These are phyloP conservation scores for Quadroppia sp. DNA, from an alignment of 2,888 invertebrate species.

Conservation along the genomic window DNA sequence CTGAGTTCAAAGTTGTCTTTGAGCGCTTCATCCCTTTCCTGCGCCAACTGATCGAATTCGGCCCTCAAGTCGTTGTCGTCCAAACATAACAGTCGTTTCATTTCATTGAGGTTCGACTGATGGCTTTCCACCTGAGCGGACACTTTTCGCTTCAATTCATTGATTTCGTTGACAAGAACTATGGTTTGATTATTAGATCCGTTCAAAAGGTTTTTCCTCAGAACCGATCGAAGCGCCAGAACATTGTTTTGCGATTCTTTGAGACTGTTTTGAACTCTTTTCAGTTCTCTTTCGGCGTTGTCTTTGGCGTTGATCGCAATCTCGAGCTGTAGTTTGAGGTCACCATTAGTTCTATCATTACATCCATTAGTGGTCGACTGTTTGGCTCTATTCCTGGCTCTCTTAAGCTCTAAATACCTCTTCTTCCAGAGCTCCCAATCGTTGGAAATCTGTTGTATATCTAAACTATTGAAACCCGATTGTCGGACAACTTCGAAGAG, in stretches of 20 bases:
- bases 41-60: conserved; percentile 32
- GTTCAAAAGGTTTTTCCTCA: conserved; percentile 18
- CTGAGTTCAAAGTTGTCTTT: conserved; percentile 18
- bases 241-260: conserved; percentile 34
- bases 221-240: neutral
- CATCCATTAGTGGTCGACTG: neutral
- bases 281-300: conserved; percentile 10
- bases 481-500: conserved; percentile 22
- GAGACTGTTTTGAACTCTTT: conserved; percentile 13
- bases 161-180: conserved; percentile 29
- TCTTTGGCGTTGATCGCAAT: conserved; percentile 27
- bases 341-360: neutral
- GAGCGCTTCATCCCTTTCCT: conserved; percentile 28
- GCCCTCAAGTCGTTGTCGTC: conserved; percentile 32
- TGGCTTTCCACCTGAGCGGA: conserved; percentile 25
- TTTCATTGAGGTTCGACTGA: conserved; percentile 29
- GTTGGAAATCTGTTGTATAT: conserved; percentile 21
- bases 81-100: conserved; percentile 20
- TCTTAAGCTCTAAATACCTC: conserved; percentile 30
- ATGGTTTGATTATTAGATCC: conserved; percentile 17
- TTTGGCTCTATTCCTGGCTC: neutral
- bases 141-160: conserved; percentile 26
- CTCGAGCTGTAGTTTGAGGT: neutral
- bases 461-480: conserved; percentile 19
- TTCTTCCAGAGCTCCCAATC: conserved; percentile 30